These are phyloP conservation scores for Trichomycterus rosablanca DNA, from an alignment of 2,113 vertebrate species.

Conservation along the genomic window DNA sequence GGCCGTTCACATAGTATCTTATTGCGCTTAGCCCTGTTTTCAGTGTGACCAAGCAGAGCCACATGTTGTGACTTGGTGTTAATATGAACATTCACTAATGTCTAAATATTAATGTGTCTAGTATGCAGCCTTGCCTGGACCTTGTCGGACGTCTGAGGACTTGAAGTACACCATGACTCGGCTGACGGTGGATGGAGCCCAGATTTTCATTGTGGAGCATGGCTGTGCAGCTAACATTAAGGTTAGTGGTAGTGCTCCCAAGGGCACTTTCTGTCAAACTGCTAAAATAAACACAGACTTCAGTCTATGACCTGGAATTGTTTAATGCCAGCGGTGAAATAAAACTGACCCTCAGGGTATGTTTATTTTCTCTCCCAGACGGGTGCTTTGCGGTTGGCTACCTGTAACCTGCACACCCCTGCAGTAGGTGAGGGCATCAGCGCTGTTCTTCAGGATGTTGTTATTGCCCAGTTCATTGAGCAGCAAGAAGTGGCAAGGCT, in stretches of 20 bases:
- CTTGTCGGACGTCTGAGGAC: constrained; percentile 87
- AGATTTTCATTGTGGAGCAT: constrained; percentile 90
- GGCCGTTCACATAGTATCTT: too few relatives aligned
- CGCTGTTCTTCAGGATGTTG: constrained; percentile 86
- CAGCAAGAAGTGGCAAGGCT: constrained; percentile 70
- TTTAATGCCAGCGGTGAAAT: background rate
- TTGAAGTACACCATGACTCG: constrained; percentile 97
- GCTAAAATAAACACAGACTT: too few relatives aligned
- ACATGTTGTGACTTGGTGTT: too few relatives aligned
- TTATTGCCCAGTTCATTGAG: constrained; percentile 86
- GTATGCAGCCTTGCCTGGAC: constrained; percentile 81
- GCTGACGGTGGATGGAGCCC: constrained; percentile 85
- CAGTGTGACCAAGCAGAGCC: too few relatives aligned
- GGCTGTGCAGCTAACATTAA: constrained; percentile 91
- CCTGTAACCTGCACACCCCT: constrained; percentile 96
- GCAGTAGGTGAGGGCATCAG: constrained; percentile 93
- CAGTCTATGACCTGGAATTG: background rate
- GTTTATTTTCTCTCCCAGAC: constrained; percentile 69
- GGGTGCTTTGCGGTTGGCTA: constrained; percentile 80
- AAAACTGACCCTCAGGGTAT: background rate
- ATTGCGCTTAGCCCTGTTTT: too few relatives aligned
- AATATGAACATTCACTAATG: too few relatives aligned
- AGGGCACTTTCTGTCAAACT: too few relatives aligned
- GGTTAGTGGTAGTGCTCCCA: constrained; percentile 58
- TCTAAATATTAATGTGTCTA: too few relatives aligned